phyloP scores from a whole-genome alignment of 2,888 invertebrate genomes.

The Neelides folsomi region DNA sequence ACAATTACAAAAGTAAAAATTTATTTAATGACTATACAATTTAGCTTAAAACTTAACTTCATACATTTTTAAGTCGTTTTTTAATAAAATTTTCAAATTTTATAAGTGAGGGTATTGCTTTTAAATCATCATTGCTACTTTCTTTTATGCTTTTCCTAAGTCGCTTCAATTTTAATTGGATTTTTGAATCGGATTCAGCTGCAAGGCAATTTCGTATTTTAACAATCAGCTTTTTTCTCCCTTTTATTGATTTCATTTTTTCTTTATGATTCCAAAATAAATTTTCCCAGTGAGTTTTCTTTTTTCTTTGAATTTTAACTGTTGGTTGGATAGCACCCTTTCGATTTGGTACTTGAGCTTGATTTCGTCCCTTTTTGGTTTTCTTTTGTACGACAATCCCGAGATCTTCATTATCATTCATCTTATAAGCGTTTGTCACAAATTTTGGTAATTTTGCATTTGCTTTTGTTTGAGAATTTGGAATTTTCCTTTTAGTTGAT shows the following conservation, averaged over 20 bases:
- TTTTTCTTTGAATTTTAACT: constrained; percentile 7
- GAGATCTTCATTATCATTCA: constrained; percentile 13
- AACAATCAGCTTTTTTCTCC: constrained; percentile 18
- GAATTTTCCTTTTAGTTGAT: not conserved
- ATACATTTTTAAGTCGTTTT: constrained; percentile 3
- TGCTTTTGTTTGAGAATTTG: not conserved
- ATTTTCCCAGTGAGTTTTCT: constrained; percentile 14
- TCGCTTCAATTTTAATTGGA: constrained; percentile 15
- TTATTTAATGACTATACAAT: too few relatives aligned
- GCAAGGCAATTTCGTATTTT: constrained; percentile 16
- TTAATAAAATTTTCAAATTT: constrained; percentile 2
- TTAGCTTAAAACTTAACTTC: too few relatives aligned
- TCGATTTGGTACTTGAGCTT: constrained; percentile 2
- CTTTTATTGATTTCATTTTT: constrained; percentile 12
- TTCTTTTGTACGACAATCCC: constrained; percentile 10
- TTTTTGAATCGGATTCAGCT: constrained; percentile 13
- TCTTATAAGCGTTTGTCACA: not conserved
- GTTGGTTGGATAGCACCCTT: constrained; percentile 6
- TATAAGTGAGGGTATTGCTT: not conserved
- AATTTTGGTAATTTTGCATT: constrained; percentile 11
- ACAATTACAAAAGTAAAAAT: too few relatives aligned
- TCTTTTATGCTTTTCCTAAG: constrained; percentile 15
- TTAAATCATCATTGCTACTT: not conserved
- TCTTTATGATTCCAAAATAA: constrained; percentile 19
- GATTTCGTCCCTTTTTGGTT: constrained; percentile 1